Conservation (phyloP, 2,113 vertebrate genomes). For the Lasiurus cinereus region DNA sequence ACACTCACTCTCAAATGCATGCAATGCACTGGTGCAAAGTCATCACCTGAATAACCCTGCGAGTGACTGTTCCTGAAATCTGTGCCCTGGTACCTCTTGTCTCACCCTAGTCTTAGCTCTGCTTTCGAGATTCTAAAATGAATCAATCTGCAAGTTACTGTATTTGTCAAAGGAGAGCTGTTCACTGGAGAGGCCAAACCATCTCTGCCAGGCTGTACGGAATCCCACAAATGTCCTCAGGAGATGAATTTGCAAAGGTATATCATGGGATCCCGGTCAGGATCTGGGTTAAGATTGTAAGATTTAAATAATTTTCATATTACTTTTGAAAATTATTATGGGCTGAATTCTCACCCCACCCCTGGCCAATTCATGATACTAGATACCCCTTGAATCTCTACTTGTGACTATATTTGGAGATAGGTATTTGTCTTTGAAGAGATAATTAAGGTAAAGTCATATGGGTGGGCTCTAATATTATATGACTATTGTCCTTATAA, state of each 20-base stretch:
- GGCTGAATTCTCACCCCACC: background rate
- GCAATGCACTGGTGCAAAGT: background rate
- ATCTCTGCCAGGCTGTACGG: background rate
- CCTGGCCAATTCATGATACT: background rate
- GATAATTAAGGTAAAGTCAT: background rate
- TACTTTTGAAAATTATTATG: background rate
- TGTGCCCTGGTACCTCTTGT: background rate
- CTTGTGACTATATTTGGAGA: conserved; percentile 8
- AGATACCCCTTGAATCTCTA: background rate
- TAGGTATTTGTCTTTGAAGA: background rate
- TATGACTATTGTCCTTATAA: background rate
- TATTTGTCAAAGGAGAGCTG: background rate
- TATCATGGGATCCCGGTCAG: background rate
- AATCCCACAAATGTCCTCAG: background rate
- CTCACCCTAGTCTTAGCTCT: background rate
- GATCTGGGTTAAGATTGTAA: conserved; percentile 31
- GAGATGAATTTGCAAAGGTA: background rate
- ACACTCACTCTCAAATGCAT: background rate
- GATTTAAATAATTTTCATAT: background rate
- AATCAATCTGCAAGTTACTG: background rate
- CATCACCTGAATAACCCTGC: background rate
- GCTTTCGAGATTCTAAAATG: background rate
- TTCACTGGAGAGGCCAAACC: background rate
- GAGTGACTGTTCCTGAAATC: background rate
- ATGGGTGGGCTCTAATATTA: background rate